Base-by-base conservation (phyloP, 2,797 vertebrate genomes). In the Mustela erminea region DNA sequence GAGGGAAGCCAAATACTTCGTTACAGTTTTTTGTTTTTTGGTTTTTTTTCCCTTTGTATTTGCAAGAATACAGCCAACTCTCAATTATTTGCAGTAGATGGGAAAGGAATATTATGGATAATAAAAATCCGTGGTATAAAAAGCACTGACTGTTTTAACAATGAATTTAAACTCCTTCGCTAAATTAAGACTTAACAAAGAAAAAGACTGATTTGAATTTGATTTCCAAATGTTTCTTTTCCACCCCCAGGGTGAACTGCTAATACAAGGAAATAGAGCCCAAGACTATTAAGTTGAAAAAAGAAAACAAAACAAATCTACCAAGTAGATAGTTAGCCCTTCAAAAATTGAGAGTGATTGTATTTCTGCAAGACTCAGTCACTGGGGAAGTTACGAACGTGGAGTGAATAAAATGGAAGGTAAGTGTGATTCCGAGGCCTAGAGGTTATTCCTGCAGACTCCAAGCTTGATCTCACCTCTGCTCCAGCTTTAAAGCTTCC, bases 361-460 rank as follows among this genome's bases (percentile, higher is more conserved):
- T 32, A 80, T 92, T 95, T 86, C 89, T 96, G 62, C 54, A 83
- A 85, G 82, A 93, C 25, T 92, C 54, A 35, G 94, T 91, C 78
- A 81, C 14, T 5, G 32, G 90, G 87, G 60, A 52, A 81, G 96
- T 97, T 95, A 97, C 97, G 90, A 97, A 98, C 88, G 94, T 95
- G 92, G 93, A 90, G 41, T 92, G 87, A 93, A 82, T 38, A 96
- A 27, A 98, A 25, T 18, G 38, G 92, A 17, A 2, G 87, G 87
- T 64, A 92, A 96, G 12, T 64, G 93, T 62, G 90, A 95, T n/a
- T 95, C 49, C 9, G 62, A 93, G 96, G 95, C 87, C 84, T 93
- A 83, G 25, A 20, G 92, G 82, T 98, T 86, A 52, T 93, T 90
- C 84, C 58, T 64, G 46, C 82, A 93, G 87, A 88, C 60, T 91